A percentile compares a stretch with the other conserved stretches of the same genome.
Evolutionary conservation across 2,113 vertebrate genomes (phyloP).

Genomic region (Sigmodon hispidus): DNA sequence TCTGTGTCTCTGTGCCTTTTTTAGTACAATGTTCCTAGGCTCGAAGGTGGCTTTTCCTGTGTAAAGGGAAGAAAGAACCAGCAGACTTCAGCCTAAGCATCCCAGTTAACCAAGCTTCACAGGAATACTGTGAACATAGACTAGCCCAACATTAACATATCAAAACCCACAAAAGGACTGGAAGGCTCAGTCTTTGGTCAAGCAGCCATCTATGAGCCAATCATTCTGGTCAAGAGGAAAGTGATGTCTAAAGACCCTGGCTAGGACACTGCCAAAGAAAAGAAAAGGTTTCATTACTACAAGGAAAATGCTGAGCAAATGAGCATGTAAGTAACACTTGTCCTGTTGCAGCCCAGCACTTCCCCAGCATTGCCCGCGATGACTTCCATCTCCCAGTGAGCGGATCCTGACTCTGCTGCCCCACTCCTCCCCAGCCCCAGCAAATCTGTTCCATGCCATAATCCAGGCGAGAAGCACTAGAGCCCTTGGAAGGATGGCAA

Average conservation of each 20-base stretch:
- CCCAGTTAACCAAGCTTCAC: neutral
- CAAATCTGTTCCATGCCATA: neutral
- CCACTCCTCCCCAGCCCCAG: neutral
- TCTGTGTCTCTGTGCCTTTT: neutral
- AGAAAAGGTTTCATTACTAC: neutral
- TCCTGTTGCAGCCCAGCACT: neutral
- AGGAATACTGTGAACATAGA: neutral
- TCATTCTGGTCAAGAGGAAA: neutral
- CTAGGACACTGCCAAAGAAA: neutral
- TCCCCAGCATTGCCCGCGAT: neutral
- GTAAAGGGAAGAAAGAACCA: neutral
- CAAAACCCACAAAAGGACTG: neutral
- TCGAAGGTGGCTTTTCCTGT: neutral
- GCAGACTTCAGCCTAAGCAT: neutral
- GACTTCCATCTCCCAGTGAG: neutral
- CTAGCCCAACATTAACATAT: neutral
- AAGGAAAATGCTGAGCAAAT: neutral
- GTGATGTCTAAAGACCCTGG: neutral
- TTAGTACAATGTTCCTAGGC: neutral
- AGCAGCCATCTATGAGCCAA: neutral
- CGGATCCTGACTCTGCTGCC: neutral
- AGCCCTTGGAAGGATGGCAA: neutral
- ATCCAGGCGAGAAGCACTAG: neutral
- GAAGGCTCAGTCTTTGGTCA: neutral
- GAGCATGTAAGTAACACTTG: neutral